Evolutionary conservation across 23 tunicate species (phyloP).

Genomic region (Botrylloides violaceus): DNA sequence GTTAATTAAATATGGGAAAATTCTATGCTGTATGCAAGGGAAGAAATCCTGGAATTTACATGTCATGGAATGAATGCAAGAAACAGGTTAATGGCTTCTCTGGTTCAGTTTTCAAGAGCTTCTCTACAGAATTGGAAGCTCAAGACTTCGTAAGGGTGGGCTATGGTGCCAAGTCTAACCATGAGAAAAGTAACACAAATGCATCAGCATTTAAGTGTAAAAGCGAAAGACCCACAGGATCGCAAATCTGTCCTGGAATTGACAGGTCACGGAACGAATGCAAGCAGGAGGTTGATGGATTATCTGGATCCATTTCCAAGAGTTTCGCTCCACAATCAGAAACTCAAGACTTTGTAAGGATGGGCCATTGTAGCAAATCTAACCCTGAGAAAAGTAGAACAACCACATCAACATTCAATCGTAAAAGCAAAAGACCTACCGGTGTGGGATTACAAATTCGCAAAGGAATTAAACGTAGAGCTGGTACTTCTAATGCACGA

Average conservation of each 20-base stretch:
- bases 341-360: constrained; percentile 38
- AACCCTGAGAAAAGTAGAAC: too few relatives aligned
- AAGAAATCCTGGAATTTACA: constrained; percentile 55
- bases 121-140: constrained; percentile 40
- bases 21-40: constrained; percentile 72
- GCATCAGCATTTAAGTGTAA: not conserved
- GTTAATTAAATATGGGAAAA: not conserved
- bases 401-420: not conserved
- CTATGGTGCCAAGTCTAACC: not conserved
- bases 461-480: not conserved
- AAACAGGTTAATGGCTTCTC: constrained; percentile 35
- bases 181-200: not conserved
- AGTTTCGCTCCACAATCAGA: constrained; percentile 8
- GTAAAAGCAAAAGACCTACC: not conserved
- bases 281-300: constrained; percentile 25
- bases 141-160: constrained; percentile 27
- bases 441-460: not conserved
- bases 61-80: constrained; percentile 56
- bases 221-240: not conserved
- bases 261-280: constrained; percentile 58
- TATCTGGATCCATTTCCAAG: not conserved
- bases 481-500: not conserved
- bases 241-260: constrained; percentile 24
- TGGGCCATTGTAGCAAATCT: not conserved
- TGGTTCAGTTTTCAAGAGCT: constrained; percentile 53